Conservation (phyloP, 2,113 vertebrate species). For the Chroicocephalus ridibundus region DNA sequence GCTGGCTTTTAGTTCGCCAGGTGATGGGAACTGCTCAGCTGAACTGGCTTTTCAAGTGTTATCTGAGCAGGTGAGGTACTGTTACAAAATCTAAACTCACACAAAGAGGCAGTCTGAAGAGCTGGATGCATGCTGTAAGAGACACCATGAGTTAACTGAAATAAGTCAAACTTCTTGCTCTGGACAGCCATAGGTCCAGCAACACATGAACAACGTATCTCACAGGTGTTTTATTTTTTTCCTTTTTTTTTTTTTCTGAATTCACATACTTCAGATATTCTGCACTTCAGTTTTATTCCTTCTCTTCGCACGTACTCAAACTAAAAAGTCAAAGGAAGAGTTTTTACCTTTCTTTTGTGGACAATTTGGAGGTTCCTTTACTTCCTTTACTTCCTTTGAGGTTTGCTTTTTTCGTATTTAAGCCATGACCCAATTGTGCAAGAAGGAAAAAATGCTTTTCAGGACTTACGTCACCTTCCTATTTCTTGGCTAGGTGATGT, state of each 20-base stretch:
- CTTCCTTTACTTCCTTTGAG: too few relatives aligned
- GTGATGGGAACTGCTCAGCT: neutral
- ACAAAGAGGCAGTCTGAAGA: neutral
- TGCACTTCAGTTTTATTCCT: neutral
- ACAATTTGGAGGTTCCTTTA: neutral
- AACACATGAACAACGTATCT: neutral
- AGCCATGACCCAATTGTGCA: neutral
- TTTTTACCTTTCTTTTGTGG: neutral
- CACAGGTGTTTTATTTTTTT: neutral
- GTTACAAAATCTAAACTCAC: neutral
- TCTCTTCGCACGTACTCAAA: neutral
- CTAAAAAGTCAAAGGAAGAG: neutral
- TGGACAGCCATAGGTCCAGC: neutral
- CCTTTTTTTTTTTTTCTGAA: neutral
- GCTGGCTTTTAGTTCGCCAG: neutral
- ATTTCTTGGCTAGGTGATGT: neutral
- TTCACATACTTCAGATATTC: neutral
- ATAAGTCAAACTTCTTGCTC: neutral
- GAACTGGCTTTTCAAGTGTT: neutral
- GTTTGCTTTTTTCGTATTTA: neutral
- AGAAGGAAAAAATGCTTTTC: neutral
- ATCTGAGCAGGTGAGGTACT: neutral
- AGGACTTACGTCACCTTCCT: neutral
- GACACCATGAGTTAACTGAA: neutral
- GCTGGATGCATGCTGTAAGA: accelerated